Base-by-base conservation (phyloP, 2,888 invertebrate species). In the Dorcus hopei region DNA sequence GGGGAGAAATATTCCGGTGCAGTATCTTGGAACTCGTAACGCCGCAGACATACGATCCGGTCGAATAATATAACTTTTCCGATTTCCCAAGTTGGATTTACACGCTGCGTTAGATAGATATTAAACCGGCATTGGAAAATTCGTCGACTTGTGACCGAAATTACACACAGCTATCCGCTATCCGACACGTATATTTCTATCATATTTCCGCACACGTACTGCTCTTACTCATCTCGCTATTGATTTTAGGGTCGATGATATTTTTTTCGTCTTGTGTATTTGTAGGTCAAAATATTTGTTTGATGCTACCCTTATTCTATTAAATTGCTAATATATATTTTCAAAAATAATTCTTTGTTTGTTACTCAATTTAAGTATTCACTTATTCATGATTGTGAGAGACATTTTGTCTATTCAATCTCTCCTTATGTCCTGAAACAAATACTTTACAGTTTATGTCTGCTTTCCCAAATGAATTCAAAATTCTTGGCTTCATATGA, bases 61-160 rank as follows among this genome's bases (percentile, higher is more conserved):
- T 38, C 14, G 45, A 26, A 26, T 57, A 16, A 26, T 19, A 54
- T 58, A 64, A 65, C 57, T 64, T 65, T 70, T 70, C 70, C 72
- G 71, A 73, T 72, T 71, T 73, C 68, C 68, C 66, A 70, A 71
- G 61, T 69, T 68, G 26, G 26, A 67, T 69, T 68, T 63, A 67
- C 65, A 65, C 67, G 55, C 60, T 7, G 26, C 26, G 26, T 33
- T 33, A 33, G 26, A 6, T 6, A 33, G 69, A 69, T 70, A 71
- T 71, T 70, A 67, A 67, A 67, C 66, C 64, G 68, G 70, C 71
- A 71, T 70, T 64, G 69, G 65, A 68, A 69, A 68, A 70, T 69
- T 69, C 65, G 70, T 67, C 62, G 68, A 66, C 68, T 67, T 70
- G 71, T 70, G 71, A 70, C 66, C 54, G 60, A 55, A 51, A 58